phyloP scores from a whole-genome alignment of 2,888 invertebrate genomes.

The Melieria omissa region DNA sequence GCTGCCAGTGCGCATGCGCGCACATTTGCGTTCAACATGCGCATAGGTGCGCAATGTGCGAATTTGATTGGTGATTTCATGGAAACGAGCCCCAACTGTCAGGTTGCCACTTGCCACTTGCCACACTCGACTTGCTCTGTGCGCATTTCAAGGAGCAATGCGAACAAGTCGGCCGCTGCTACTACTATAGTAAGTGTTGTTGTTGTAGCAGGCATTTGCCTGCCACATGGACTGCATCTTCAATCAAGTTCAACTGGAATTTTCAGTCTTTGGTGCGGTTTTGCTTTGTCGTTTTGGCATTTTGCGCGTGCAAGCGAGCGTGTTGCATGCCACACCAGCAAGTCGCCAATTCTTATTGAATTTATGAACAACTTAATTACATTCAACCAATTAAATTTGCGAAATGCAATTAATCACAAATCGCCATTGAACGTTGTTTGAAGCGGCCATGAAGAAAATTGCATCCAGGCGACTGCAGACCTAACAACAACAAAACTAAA shows the following conservation, averaged over 20 bases:
- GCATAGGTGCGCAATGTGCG: slow-evolving; percentile 46
- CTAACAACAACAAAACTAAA: too few species aligned
- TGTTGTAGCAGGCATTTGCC: too few species aligned
- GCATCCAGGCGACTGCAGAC: fast-evolving
- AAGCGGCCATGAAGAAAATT: too few species aligned
- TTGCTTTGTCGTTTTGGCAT: background rate
- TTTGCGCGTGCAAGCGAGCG: too few species aligned
- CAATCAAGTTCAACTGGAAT: background rate
- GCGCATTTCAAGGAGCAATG: slow-evolving; percentile 11
- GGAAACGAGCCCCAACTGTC: slow-evolving; percentile 51
- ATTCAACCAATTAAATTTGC: slow-evolving; percentile 62
- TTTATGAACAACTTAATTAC: slow-evolving; percentile 62
- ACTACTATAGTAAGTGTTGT: too few species aligned
- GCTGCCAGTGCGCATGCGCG: too few species aligned
- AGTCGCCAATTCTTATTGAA: slow-evolving; percentile 45
- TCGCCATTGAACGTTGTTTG: slow-evolving; percentile 11
- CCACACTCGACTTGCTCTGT: slow-evolving; percentile 24
- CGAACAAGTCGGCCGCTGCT: too few species aligned
- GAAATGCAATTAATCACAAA: slow-evolving; percentile 61
- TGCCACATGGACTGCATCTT: background rate
- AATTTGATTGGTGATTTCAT: slow-evolving; percentile 64
- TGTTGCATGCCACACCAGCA: too few species aligned
- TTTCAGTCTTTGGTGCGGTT: background rate
- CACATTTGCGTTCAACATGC: slow-evolving; percentile 9
- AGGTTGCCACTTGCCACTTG: too few species aligned